Base-by-base conservation (phyloP, 2,113 vertebrate species). In the Copsychus sechellarum region DNA sequence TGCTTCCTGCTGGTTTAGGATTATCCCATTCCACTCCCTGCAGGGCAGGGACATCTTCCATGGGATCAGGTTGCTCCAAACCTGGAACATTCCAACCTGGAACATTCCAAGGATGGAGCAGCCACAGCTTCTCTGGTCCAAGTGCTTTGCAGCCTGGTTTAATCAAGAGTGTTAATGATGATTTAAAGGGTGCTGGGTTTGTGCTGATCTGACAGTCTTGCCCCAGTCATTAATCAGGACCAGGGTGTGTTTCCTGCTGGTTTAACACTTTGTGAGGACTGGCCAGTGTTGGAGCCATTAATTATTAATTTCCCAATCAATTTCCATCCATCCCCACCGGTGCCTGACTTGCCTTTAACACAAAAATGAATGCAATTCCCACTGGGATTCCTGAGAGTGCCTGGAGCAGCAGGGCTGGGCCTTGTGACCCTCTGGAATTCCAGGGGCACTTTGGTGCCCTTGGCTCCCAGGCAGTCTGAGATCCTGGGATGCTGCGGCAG, bases 371-470 rank as follows among this genome's bases (percentile, higher is more conserved):
- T 34, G 45, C 2, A 0, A 25, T 51, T 88, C 51, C 82, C 61
- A 8, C 14, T 18, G 19, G 6, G 28, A 31, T 25, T 9, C 77
- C 25, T 1, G 1, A 0, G 1, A 0, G 33, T 2, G 21, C 5
- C 21, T 2, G 8, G 45, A 3, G 36, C 31, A 22, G 31, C 58
- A 8, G 82, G 47, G 38, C n/a, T 0, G 1, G 22, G 81, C 4
- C 1, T 9, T 12, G 40, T 12, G 50, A n/a, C 23, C 66, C 3
- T 0, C 8, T 2, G 15, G 2, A 1, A 25, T 53, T 50, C 47
- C 81, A 8, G 4, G 12, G 7, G 42, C 45, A 3, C 64, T 71
- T 22, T 31, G 0, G 28, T 2, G 0, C 66, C 8, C 1, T 0
- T 4, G 93, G 29, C 53, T 58, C 42, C n/a, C n/a, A n/a, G n/a